Evolutionary conservation across 2,797 vertebrate species (phyloP), one percentile per base, ranked within the genome.

Genomic region (Octomys mimax): DNA sequence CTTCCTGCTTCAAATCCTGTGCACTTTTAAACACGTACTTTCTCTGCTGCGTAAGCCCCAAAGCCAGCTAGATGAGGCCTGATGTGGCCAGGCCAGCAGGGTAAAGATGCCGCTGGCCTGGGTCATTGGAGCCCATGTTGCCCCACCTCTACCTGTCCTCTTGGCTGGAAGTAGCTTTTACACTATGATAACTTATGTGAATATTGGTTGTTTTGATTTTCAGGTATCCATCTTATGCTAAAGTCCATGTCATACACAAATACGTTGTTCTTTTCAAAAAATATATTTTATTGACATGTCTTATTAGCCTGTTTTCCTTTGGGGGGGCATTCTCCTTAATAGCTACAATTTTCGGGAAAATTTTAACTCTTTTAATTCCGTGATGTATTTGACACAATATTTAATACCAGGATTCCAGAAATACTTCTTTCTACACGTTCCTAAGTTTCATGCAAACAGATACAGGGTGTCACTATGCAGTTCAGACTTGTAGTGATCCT

Each of bases 71-170:
- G 46, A 52, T 18, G 33, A 62, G 36, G 46, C 12, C 0, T 12
- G 54, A n/a, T 31, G n/a, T 4, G 3, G 78, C 13, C 75, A 42
- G 57, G 14, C 68, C 52, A 28, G 33, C 12, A 0, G 2, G 31
- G 21, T 8, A 0, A 0, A 0, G 33, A 4, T 10, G 2, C 36
- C n/a, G 2, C n/a, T 16, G 5, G 57, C 0, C 9, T 31, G 1
- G 19, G 9, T 64, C 2, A 0, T 71, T 2, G 16, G 59, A 46
- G 66, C 46, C 42, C 0, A 0, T 12, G 22, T 14, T 22, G n/a
- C 42, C 49, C 61, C 1, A 0, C 24, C 66, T 42, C 26, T 9
- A 1, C 42, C 4, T 33, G 21, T 33, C n/a, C 31, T 92, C 91
- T 85, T 62, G 24, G 19, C 28, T 31, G 3, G 21, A 8, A 33